A percentile compares a stretch with the other conserved stretches of the same genome.
Conservation (phyloP, 1,140 invertebrate species). For the Trichonephila inaurata region DNA sequence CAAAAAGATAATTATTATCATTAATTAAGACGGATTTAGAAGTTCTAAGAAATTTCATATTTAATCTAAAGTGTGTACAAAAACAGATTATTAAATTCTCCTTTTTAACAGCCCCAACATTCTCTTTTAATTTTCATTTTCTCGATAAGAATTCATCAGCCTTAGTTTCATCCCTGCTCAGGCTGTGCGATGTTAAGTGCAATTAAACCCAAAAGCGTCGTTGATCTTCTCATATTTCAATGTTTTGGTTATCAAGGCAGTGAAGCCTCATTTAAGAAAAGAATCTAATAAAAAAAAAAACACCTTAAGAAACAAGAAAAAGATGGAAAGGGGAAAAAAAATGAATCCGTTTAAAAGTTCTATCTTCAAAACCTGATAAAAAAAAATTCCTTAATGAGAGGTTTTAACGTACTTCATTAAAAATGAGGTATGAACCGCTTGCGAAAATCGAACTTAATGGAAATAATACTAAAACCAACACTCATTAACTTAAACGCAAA, state of each 20-base stretch:
- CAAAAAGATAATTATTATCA: neutral
- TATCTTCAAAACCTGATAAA: constrained; percentile 51
- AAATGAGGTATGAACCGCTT: constrained; percentile 69
- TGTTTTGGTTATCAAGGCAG: constrained; percentile 65
- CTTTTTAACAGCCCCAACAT: neutral
- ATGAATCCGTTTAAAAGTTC: constrained; percentile 62
- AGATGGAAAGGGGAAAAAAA: neutral
- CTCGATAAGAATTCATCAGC: neutral
- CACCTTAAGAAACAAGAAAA: neutral
- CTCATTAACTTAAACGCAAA: constrained; percentile 74
- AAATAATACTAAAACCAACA: constrained; percentile 76
- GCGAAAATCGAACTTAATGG: constrained; percentile 74
- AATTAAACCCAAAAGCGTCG: constrained; percentile 50
- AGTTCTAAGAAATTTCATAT: neutral
- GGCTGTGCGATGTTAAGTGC: neutral
- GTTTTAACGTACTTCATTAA: constrained; percentile 76
- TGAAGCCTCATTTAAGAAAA: constrained; percentile 67
- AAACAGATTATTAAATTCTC: neutral
- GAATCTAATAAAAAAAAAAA: constrained; percentile 37
- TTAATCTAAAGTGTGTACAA: neutral
- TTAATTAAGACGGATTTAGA: neutral
- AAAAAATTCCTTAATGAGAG: constrained; percentile 70
- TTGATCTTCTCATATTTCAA: constrained; percentile 62
- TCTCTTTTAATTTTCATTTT: constrained; percentile 3
- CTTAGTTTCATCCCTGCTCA: neutral